Percentiles rank a stretch among this genome's conserved stretches.
These are phyloP conservation scores for Perognathus longimembris DNA, from an alignment of 2,113 vertebrate genomes.

Conservation along the genomic window DNA sequence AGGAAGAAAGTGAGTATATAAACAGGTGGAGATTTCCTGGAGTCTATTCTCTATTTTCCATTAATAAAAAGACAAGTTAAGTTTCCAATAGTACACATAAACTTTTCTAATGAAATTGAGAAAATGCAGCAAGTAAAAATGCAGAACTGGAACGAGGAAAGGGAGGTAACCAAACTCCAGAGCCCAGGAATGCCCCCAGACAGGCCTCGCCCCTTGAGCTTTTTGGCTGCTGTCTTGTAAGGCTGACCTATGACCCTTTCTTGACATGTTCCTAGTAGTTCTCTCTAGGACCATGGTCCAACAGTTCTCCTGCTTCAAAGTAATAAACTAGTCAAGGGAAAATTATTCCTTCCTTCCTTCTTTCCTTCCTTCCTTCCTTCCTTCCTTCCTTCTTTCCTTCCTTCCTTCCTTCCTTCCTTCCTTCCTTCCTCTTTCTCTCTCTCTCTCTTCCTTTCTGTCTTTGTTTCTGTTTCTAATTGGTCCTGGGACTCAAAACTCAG, in stretches of 20 bases:
- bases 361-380: too few species aligned
- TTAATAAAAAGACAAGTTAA: constrained; percentile 28
- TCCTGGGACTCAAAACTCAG: too few species aligned
- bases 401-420: background rate
- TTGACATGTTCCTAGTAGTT: background rate
- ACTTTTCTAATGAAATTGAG: constrained; percentile 4
- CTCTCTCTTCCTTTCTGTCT: too few species aligned
- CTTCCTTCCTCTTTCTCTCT: too few species aligned
- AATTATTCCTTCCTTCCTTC: constrained; percentile 11
- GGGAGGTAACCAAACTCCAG: background rate
- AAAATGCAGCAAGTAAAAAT: constrained; percentile 34
- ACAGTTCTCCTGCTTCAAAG: constrained; percentile 19
- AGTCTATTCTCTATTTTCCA: constrained; percentile 13
- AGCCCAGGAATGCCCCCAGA: background rate
- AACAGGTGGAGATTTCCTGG: background rate
- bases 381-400: too few species aligned
- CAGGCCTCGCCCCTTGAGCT: background rate
- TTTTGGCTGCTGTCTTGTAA: background rate
- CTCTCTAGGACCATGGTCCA: background rate
- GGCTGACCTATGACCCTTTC: background rate
- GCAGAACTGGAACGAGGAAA: background rate
- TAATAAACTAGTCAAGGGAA: constrained; percentile 24
- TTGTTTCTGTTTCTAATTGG: too few species aligned
- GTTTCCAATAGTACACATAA: background rate
- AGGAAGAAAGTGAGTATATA: background rate